Evolutionary conservation across 2,797 vertebrate genomes (phyloP), one percentile per base, ranked within the genome.

Genomic region (Pachyuromys duprasi): DNA sequence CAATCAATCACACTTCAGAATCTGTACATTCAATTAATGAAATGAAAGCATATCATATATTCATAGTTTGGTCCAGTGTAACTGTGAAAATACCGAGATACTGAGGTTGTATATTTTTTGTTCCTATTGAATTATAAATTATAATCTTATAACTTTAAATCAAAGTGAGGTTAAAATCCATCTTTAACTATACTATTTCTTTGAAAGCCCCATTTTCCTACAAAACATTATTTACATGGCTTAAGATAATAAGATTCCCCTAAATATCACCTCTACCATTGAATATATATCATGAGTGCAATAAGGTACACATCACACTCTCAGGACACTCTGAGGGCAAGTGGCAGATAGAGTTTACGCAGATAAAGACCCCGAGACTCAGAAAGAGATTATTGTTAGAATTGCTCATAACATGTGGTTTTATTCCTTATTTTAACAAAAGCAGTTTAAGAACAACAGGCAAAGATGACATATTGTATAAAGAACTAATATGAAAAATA

Each of bases 401-500:
- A 2, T 3, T 72, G 2, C 31, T 91, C 8, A 31, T 65, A 14
- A 55, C 89, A 93, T 20, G 20, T 79, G 31, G 3, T 7, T 60
- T 24, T 69, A 1, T 14, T 80, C 14, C 91, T 91, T 42, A 11
- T 42, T 89, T 18, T 6, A 11, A 33, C 0, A 86, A 55, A 92
- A 63, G 0, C 0, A 81, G 31, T 8, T 74, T 92, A 33, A 80
- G 79, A 90, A 69, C 63, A 4, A 65, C 8, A 83, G 13, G 3
- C 13, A 86, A 60, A 78, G 42, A 83, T 55, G 8, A 11, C 9
- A 88, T 20, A 36, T 22, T 55, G 22, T 31, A 55, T 69, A 8
- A 96, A 81, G 12, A 95, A 86, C 57, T 42, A 18, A 3, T n/a
- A 65, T 36, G 12, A 86, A 76, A 9, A 80, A 4, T 86, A 93